Base-by-base conservation (phyloP, 1,140 invertebrate species). In the Coenobita brevimanus region DNA sequence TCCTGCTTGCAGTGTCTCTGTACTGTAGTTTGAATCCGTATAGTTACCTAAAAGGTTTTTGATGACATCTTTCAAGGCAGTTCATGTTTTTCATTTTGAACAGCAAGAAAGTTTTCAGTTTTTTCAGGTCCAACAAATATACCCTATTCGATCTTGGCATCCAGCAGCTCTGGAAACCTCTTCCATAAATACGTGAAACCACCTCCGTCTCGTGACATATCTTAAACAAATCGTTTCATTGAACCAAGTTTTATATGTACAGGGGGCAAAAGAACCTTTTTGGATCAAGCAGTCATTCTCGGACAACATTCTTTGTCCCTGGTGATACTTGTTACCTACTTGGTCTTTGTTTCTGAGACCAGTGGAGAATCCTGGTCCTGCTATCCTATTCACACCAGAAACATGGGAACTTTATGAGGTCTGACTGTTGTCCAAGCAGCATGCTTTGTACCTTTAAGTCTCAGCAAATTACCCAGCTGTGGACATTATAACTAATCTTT, bases 81-180 rank as follows among this genome's bases (percentile, higher is more conserved):
- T n/a, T n/a, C n/a, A n/a, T n/a, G n/a, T n/a, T n/a, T n/a, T n/a
- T n/a, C n/a, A n/a, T n/a, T n/a, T n/a, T n/a, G n/a, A n/a, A n/a
- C n/a, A n/a, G n/a, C n/a, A n/a, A n/a, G n/a, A n/a, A n/a, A n/a
- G n/a, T n/a, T n/a, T 76, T 43, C 46, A 36, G n/a, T 13, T 43
- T 43, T 43, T 21, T 76, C 73, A 21, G 13, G 73, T 76, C 73
- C 73, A 43, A 76, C 8, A 41, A 43, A 76, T 76, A n/a, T 8
- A 43, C 73, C 73, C 17, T 76, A 33, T 43, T n/a, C n/a, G 15
- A 73, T 4, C 69, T 41, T 73, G 69, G 33, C 69, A 33, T 1
- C 8, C 30, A 36, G 38, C 36, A 30, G 33, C 1, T 0, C 69
- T 33, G 24, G 69, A 73, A 3, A 73, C 69, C 38, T 73, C 10